Evolutionary conservation across 2,797 vertebrate genomes (phyloP), one percentile per base, ranked within the genome.

Genomic region (Acrossocheilus fasciatus): DNA sequence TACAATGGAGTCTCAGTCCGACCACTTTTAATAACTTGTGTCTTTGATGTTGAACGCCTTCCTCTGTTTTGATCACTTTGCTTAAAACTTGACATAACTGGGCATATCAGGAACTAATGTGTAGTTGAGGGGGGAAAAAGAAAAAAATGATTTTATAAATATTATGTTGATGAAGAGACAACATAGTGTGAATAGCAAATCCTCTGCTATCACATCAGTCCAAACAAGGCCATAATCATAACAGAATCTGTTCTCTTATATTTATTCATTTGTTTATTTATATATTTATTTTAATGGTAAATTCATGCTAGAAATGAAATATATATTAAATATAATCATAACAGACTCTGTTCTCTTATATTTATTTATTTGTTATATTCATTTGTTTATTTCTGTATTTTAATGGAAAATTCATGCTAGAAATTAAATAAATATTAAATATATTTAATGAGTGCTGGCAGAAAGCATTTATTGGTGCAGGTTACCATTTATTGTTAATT

Each of bases 11-110:
- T 79, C 39, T 80, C 84, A 59, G 52, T 79, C 39, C 20, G 20
- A 72, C 14, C 23, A 50, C 15, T 52, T 81, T 86, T 66, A 74
- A 86, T 84, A 75, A 79, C 39, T 36, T 81, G 6, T 50, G 66
- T 68, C 75, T 83, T 86, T 83, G 85, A 84, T 84, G 43, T 74
- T 54, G 41, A 41, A 57, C 7, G 73, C 57, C 36, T 43, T 47
- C 6, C 5, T 80, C 17, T 75, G 74, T 76, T 83, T 79, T 73
- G 18, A 83, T 85, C 41, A 73, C 73, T 59, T 50, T 73, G 68
- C 73, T 52, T 45, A 47, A 85, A 87, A 79, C 81, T 62, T 86
- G 54, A 34, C n/a, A 45, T 83, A 66, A 81, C 69, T 23, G 30
- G 54, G 26, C 54, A 81, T 81, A 30, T 81, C 69, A 41, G 78